These are phyloP conservation scores for Chrysolina americana DNA, from an alignment of 2,888 invertebrate species.

Conservation along the genomic window DNA sequence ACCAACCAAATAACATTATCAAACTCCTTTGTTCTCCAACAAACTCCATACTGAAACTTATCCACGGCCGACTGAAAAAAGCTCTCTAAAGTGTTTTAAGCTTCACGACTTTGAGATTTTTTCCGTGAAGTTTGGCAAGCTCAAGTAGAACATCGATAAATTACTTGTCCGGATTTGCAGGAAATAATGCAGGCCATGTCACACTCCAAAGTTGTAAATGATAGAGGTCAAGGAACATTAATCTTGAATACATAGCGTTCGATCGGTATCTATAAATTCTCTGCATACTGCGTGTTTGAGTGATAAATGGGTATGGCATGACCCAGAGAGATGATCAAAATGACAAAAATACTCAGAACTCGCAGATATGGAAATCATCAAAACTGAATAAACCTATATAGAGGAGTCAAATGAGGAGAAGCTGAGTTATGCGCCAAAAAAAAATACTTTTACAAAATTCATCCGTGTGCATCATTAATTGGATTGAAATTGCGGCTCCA, in stretches of 20 bases:
- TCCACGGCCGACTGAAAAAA: slow-evolving; percentile 16
- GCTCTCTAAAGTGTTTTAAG: slow-evolving; percentile 27
- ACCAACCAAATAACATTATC: background rate
- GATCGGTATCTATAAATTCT: slow-evolving; percentile 27
- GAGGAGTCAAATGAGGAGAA: too few relatives aligned
- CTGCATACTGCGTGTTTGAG: background rate
- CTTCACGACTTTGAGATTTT: slow-evolving; percentile 27
- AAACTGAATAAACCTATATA: too few relatives aligned
- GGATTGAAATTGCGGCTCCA: too few relatives aligned
- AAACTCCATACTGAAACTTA: slow-evolving; percentile 16
- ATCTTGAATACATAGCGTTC: slow-evolving; percentile 35
- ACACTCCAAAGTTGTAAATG: slow-evolving; percentile 41
- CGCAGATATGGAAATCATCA: too few relatives aligned
- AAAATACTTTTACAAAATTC: too few relatives aligned
- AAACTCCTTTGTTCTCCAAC: slow-evolving; percentile 9
- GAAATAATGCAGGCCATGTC: slow-evolving; percentile 44
- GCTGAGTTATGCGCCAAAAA: too few relatives aligned
- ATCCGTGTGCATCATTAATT: too few relatives aligned
- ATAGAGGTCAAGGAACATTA: slow-evolving; percentile 35
- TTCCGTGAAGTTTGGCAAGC: slow-evolving; percentile 37
- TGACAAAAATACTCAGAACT: background rate
- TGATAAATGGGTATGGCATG: background rate
- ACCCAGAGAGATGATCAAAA: background rate
- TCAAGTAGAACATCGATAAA: slow-evolving; percentile 38
- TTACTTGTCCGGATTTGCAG: slow-evolving; percentile 37